Evolutionary conservation across 2,113 vertebrate genomes (phyloP), one percentile per base, ranked within the genome.

Genomic region (Sceloporus undulatus): DNA sequence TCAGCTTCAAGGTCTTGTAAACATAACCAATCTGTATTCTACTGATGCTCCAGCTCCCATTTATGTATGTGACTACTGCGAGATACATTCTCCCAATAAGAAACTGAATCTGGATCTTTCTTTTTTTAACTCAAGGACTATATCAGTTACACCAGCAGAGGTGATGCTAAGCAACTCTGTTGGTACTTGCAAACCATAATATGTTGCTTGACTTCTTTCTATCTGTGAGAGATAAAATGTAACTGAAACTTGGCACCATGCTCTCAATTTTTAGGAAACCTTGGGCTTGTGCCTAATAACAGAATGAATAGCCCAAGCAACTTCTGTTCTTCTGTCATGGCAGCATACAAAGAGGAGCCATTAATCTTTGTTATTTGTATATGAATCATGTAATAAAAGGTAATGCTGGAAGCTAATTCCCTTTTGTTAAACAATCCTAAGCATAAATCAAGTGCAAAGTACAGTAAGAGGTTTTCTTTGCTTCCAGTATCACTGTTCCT

Each of bases 291-390:
- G 75, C 4, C 0, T 85, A 89, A 82, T 0, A 4, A 87, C 81
- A 86, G 78, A 86, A 74, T 78, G 71, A 85, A 91, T 82, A 66
- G 85, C 82, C 92, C 76, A 82, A 71, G 54, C 23, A 52, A 91
- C 42, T 29, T 91, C 90, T 89, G 25, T 56, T 93, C 87, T 85
- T 90, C 77, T 89, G 81, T 81, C 91, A 62, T 77, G 82, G 82
- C 23, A 88, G 85, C 75, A 88, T 62, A 8, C 34, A 19, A 48
- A 10, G 34, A 76, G 40, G 21, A 73, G 23, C 34, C 34, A 5
- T 75, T 66, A 81, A 71, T 0, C 0, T 66, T n/a, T 23, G 34
- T 68, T 81, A 77, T 91, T 6, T 87, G 91, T 86, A 6, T 84
- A 73, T 87, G 84, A 73, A 89, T 38, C 77, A 82, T 9, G 0